A percentile compares a stretch with the other conserved stretches of the same genome.
Conservation (phyloP, 2,888 invertebrate species). For the Pemphredon lugubris region DNA sequence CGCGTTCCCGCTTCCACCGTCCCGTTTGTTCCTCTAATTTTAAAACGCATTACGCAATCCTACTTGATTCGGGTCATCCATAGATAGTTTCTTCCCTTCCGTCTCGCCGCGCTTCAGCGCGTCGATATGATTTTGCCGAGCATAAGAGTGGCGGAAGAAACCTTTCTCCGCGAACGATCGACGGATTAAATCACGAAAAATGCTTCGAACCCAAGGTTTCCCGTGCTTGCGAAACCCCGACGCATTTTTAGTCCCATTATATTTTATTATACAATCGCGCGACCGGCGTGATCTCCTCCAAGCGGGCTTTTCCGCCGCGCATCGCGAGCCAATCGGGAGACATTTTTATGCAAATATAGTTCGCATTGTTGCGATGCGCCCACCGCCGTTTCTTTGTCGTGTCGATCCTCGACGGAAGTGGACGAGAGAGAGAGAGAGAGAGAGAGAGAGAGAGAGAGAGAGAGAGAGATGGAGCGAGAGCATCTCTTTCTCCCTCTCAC, state of each 20-base stretch:
- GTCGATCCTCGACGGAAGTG: constrained; percentile 18
- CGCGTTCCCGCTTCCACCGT: neutral
- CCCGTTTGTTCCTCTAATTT: constrained; percentile 13
- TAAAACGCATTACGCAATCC: constrained; percentile 27
- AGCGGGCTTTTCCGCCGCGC: constrained; percentile 3
- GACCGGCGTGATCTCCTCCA: too few relatives aligned
- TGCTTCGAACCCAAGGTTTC: neutral
- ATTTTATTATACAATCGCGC: constrained; percentile 8
- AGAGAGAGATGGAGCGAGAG: constrained; percentile 1
- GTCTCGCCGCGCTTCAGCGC: too few relatives aligned
- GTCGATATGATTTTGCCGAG: too few relatives aligned
- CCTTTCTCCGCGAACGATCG: too few relatives aligned
- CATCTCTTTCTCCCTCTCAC: constrained; percentile 6
- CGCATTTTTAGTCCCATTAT: constrained; percentile 2
- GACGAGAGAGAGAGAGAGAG: neutral
- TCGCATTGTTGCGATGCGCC: constrained; percentile 36
- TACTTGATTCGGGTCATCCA: neutral
- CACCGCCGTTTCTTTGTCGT: constrained; percentile 33
- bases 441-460: neutral
- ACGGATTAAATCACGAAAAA: too few relatives aligned
- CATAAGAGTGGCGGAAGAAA: too few relatives aligned
- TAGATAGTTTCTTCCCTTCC: too few relatives aligned
- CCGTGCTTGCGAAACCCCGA: constrained; percentile 14
- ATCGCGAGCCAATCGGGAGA: constrained; percentile 19
- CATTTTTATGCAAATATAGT: constrained; percentile 54